Conservation (phyloP, 2,888 invertebrate species). For the Pachydiplax longipennis region DNA sequence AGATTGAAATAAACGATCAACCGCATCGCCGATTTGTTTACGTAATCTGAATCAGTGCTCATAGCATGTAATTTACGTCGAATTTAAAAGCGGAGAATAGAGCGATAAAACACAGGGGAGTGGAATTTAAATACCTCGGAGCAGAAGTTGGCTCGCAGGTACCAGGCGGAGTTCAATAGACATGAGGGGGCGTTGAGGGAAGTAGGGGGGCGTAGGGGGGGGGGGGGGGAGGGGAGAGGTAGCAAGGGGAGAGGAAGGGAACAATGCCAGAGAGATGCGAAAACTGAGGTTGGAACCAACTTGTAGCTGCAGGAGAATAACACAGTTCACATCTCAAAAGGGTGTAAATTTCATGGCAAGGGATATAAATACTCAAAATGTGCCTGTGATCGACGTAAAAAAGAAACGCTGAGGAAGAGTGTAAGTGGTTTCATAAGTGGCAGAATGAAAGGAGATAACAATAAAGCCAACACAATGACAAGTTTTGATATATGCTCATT, state of each 20-base stretch:
- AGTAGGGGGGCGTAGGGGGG: neutral
- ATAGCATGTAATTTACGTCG: neutral
- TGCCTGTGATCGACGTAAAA: no score
- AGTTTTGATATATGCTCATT: no score
- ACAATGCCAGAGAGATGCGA: neutral
- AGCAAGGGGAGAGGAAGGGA: neutral
- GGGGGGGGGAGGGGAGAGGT: no score
- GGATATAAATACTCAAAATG: no score
- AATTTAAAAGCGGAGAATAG: neutral
- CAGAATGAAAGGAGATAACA: no score
- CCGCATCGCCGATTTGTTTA: neutral
- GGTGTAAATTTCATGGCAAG: neutral
- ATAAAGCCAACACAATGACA: no score
- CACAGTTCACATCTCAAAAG: neutral
- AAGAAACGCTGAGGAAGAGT: no score
- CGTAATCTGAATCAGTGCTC: neutral
- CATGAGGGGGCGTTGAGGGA: neutral
- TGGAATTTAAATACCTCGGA: neutral
- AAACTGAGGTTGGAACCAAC: neutral
- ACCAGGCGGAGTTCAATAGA: neutral
- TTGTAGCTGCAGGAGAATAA: constrained; percentile 18
- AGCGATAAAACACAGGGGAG: neutral
- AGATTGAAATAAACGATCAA: neutral
- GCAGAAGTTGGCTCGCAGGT: neutral
- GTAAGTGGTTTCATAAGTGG: no score